Evolutionary conservation across 2,113 vertebrate species (phyloP).

Genomic region (Crotalus helleri): DNA sequence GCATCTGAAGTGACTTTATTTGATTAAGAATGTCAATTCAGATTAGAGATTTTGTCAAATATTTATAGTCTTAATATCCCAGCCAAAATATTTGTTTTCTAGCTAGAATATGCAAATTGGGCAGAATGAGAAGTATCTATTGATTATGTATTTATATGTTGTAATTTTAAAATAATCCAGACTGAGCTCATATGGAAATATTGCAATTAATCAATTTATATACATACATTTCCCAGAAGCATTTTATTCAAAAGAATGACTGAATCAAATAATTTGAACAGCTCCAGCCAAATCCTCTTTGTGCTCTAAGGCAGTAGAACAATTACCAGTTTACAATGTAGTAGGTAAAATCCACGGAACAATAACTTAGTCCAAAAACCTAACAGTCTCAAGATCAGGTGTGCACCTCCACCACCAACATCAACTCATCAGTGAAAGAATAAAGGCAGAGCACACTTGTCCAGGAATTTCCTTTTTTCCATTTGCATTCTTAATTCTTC

Average conservation of each 20-base stretch:
- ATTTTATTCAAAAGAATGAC: background rate
- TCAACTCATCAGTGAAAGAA: background rate
- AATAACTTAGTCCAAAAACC: background rate
- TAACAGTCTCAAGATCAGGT: background rate
- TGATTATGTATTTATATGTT: background rate
- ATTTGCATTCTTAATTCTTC: background rate
- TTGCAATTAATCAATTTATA: background rate
- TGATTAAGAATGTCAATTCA: background rate
- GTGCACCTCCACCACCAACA: background rate
- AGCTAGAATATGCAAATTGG: constrained; percentile 2
- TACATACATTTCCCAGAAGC: background rate
- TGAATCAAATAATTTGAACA: background rate
- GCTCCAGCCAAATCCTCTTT: background rate
- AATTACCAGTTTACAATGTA: background rate
- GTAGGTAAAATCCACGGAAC: background rate
- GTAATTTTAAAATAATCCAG: background rate
- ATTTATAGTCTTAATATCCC: background rate
- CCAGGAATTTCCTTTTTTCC: no score
- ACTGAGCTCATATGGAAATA: background rate
- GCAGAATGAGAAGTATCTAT: background rate
- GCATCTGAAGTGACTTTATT: background rate
- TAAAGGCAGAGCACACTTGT: background rate
- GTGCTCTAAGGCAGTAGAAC: background rate
- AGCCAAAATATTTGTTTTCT: background rate
- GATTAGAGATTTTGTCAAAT: background rate